Percentiles rank a stretch among this genome's conserved stretches.
phyloP scores from a whole-genome alignment of 2,797 vertebrate species.

The Myripristis jacobus region DNA sequence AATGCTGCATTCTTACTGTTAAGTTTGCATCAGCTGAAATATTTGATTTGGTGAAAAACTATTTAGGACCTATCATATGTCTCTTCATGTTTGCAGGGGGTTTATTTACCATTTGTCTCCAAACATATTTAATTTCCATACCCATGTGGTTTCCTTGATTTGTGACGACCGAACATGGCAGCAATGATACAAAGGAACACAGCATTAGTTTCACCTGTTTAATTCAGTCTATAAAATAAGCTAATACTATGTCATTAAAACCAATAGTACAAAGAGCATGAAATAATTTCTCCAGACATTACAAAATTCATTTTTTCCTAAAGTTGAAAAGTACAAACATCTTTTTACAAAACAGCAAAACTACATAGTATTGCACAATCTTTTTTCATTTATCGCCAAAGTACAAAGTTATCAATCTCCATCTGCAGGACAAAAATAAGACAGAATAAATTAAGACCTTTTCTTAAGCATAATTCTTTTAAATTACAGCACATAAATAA shows the following conservation, averaged over 20 bases:
- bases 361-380: slow-evolving; percentile 97
- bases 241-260: slow-evolving; percentile 80
- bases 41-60: too few species aligned
- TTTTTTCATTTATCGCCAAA: slow-evolving; percentile 92
- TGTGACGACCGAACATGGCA: not conserved
- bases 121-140: not conserved
- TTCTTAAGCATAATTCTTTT: slow-evolving; percentile 78
- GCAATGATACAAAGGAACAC: slow-evolving; percentile 19
- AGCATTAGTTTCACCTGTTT: slow-evolving; percentile 70
- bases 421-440: slow-evolving; percentile 79
- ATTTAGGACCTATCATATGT: too few species aligned
- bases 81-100: too few species aligned
- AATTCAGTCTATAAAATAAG: slow-evolving; percentile 85
- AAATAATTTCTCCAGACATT: slow-evolving; percentile 79
- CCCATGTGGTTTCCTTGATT: not conserved
- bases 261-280: slow-evolving; percentile 84
- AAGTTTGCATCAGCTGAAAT: not conserved
- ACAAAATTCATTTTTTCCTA: slow-evolving; percentile 81
- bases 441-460: slow-evolving; percentile 86
- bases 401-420: slow-evolving; percentile 87
- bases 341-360: slow-evolving; percentile 95
- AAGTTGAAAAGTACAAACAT: slow-evolving; percentile 91
- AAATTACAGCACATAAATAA: slow-evolving; percentile 85
- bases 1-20: not conserved
- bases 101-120: too few species aligned